Base-by-base conservation (phyloP, 2,113 vertebrate species). In the Suncus etruscus region DNA sequence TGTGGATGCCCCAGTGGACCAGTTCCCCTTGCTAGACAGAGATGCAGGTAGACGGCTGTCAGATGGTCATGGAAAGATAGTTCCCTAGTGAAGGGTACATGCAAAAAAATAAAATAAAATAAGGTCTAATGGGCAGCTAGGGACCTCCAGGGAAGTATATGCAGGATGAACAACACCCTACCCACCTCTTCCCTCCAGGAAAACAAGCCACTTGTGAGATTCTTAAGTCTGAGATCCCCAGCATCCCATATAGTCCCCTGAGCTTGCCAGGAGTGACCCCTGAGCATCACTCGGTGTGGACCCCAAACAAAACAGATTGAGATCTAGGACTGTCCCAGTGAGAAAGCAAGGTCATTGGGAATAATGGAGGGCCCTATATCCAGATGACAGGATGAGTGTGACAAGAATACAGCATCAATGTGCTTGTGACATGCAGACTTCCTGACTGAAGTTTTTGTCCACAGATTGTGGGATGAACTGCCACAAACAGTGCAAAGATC, bases 401-500 rank as follows among this genome's bases (percentile, higher is more conserved):
- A 29, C 39, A n/a, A 88, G 2, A 73, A 11, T 24, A 45, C 14
- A 70, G 9, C 29, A 4, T n/a, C 16, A 14, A 48, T 77, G 45
- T 77, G 72, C 27, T 65, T 87, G 47, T 91, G 27, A 80, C 83
- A 24, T 15, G 83, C 69, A 61, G 45, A 48, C 31, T 69, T 74
- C 25, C 92, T 97, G 54, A 95, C 32, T 24, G 16, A 10, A 4
- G 4, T 92, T 94, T 73, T 94, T 95, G 48, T 97, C 95, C 95
- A 80, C 97, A 99, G 99, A 99, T 95, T 99, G 99, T 0, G 99
- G 99, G 76, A 99, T 99, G 99, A 99, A 99, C 97, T 99, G 99
- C 93, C 99, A 99, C 96, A 99, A 98, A 96, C 98, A 99, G 31
- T 99, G 99, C 97, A 99, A 98, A 97, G 99, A 99, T 70, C 97